These are phyloP conservation scores for Haemorhous mexicanus DNA, from an alignment of 2,113 vertebrate genomes.

Conservation along the genomic window DNA sequence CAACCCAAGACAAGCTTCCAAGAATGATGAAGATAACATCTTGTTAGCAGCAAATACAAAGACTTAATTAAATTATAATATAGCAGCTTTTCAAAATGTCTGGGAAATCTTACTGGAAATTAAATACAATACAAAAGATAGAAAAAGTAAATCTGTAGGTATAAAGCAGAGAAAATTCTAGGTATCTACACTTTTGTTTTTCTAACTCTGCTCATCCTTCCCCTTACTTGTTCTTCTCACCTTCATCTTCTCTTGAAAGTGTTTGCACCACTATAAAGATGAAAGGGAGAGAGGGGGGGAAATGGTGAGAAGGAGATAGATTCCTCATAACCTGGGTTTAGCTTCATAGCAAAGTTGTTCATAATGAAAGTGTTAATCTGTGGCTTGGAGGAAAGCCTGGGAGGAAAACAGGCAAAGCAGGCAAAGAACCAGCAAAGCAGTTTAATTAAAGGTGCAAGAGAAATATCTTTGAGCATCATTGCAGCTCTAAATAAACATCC, in stretches of 20 bases:
- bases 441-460: neutral
- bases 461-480: neutral
- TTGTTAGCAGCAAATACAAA: conserved; percentile 20
- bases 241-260: neutral
- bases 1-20: conserved; percentile 14
- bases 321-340: neutral
- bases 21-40: conserved; percentile 41
- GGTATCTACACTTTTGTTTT: neutral
- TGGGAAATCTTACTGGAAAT: neutral
- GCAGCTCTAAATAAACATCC: neutral
- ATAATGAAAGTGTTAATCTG: neutral
- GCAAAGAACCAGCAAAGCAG: neutral
- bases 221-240: neutral
- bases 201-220: neutral
- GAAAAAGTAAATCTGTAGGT: neutral
- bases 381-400: neutral
- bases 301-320: neutral
- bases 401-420: neutral
- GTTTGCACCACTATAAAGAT: neutral
- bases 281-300: neutral
- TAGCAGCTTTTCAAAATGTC: neutral
- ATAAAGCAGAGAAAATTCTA: neutral
- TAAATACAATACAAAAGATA: neutral
- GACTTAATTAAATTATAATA: conserved; percentile 10
- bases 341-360: neutral